phyloP scores from a whole-genome alignment of 2,888 invertebrate species.

The Pachymerium ferrugineum region DNA sequence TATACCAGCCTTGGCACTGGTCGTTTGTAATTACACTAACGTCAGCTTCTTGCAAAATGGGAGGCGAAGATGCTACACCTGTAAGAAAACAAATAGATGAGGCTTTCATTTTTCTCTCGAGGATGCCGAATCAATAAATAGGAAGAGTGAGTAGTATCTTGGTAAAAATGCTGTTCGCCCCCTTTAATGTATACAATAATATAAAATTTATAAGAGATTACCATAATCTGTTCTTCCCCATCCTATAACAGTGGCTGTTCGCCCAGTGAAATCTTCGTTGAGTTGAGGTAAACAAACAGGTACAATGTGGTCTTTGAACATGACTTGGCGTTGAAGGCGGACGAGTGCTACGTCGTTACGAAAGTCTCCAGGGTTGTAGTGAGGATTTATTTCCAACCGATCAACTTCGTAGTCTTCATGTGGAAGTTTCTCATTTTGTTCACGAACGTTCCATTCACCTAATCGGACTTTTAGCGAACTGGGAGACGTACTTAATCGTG shows the following conservation, averaged over 20 bases:
- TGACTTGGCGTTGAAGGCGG: conserved; percentile 63
- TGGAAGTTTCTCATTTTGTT: conserved; percentile 69
- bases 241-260: conserved; percentile 81
- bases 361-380: conserved; percentile 85
- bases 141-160: too few species aligned
- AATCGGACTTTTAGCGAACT: conserved; percentile 66
- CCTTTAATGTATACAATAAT: neutral
- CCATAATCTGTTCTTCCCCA: conserved; percentile 90
- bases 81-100: neutral
- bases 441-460: conserved; percentile 85
- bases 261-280: conserved; percentile 71
- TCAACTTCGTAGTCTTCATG: conserved; percentile 86
- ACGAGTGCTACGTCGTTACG: conserved; percentile 73
- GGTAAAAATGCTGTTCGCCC: too few species aligned
- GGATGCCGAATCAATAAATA: too few species aligned
- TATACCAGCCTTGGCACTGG: conserved; percentile 86
- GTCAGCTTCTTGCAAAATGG: conserved; percentile 60
- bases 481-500: conserved; percentile 31
- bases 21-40: conserved; percentile 74
- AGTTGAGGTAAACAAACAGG: conserved; percentile 82
- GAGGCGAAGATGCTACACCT: conserved; percentile 66
- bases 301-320: conserved; percentile 84
- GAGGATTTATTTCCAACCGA: conserved; percentile 79
- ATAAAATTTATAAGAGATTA: conserved; percentile 47
- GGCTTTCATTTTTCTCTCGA: neutral